Base-by-base conservation (phyloP, 30 jellyfish, hydroid and myxozoan species). In the Phacellophora camtschatica region DNA sequence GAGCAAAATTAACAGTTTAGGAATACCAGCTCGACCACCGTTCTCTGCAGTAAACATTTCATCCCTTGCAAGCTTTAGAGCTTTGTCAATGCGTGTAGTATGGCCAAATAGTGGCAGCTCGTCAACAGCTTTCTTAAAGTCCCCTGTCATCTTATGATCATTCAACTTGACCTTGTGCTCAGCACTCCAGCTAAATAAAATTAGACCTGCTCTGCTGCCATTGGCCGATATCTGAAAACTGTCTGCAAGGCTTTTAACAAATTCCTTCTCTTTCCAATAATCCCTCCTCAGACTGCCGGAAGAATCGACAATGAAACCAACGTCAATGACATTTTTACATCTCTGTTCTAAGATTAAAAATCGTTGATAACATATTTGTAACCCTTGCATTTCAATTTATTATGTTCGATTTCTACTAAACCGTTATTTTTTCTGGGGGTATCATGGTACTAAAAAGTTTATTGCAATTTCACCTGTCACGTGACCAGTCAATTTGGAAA, bases 31-130 rank as follows among this genome's bases (percentile, higher is more conserved):
- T 27, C 95, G 82, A 32, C 82, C 95, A 20, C 95, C 95, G 32
- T 74, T 82, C 41, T 80, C 39, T 27, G 16, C 13, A 7, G 46
- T 56, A 68, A 81, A 81, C 88, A 81, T 31, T 42, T 89, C 89
- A 1, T 89, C 81, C 29, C 74, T 59, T 7, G 86, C 95, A 16
- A 81, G 76, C 39, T 53, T 82, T 2, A 89, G 83, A 42, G 94
- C 97, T 71, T 76, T 89, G 84, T 89, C 97, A 37, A 89, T 89
- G 64, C 97, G 74, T 15, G 97, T 89, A 34, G 97, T 89, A 53
- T 59, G 58, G 4, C 95, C 95, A 77, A 89, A 51, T 45, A 89
- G 77, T 24, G 97, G 95, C 27, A 89, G 48, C 32, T 63, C 45
- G 84, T 89, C 95, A 4, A 89, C 97, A 11, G 95, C 95, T 53